Conservation (phyloP, 2,797 vertebrate genomes). For the Megaceryle alcyon region DNA sequence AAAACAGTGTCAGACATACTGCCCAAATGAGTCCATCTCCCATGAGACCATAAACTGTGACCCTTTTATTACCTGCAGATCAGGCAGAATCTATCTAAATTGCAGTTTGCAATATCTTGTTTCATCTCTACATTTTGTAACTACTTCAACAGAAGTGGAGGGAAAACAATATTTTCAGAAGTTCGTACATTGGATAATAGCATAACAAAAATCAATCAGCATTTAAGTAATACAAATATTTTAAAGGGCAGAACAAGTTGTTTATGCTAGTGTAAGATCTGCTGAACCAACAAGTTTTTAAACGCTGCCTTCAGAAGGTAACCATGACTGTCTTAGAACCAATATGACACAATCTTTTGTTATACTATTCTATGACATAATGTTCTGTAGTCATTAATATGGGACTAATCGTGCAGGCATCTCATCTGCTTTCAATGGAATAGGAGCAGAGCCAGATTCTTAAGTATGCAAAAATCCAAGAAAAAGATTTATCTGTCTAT, state of each 20-base stretch:
- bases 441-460: conserved; percentile 13
- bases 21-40: not conserved
- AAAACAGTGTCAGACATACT: not conserved
- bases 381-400: conserved; percentile 18
- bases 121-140: conserved; percentile 2
- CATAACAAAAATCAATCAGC: conserved; percentile 24
- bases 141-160: not conserved
- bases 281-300: conserved; percentile 48
- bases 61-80: not conserved
- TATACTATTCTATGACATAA: conserved; percentile 11
- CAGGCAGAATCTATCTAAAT: not conserved
- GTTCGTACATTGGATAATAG: not conserved
- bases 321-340: not conserved
- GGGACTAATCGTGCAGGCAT: conserved; percentile 48
- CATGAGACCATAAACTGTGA: not conserved
- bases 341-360: conserved; percentile 46
- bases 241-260: not conserved
- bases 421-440: not conserved
- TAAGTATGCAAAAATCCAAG: conserved; percentile 27
- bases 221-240: not conserved
- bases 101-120: not conserved
- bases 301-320: conserved; percentile 34
- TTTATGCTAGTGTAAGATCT: not conserved
- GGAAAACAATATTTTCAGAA: not conserved
- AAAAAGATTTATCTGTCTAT: conserved; percentile 57